Evolutionary conservation across 2,888 invertebrate genomes (phyloP).

Genomic region (Aleiodes testaceus): DNA sequence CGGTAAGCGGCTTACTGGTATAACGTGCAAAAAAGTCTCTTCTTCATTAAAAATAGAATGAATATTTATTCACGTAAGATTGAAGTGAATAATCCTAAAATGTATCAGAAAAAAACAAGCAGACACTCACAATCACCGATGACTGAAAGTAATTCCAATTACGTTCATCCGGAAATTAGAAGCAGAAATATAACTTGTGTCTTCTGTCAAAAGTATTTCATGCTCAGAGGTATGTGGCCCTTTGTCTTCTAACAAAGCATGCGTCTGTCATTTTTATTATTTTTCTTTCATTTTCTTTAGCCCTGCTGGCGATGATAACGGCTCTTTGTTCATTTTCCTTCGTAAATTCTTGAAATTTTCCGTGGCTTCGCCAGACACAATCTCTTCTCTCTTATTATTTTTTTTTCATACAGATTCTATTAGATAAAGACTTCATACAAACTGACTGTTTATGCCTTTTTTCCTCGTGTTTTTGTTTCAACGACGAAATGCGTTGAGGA

Average conservation of each 20-base stretch:
- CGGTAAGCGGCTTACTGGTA: conserved; percentile 16
- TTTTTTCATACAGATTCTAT: conserved; percentile 5
- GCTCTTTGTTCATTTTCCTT: conserved; percentile 36
- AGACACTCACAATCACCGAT: neutral
- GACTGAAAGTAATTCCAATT: neutral
- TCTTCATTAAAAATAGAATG: no score
- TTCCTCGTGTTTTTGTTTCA: neutral
- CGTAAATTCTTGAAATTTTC: conserved; percentile 7
- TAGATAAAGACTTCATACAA: neutral
- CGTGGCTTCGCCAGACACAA: neutral
- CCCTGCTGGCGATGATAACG: neutral
- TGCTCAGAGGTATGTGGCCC: conserved; percentile 26
- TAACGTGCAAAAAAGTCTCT: neutral
- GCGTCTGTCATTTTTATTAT: neutral
- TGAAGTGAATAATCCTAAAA: neutral
- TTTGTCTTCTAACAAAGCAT: neutral
- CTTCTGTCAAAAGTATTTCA: conserved; percentile 58
- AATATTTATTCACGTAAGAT: no score
- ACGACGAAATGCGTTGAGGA: neutral
- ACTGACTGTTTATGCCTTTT: neutral
- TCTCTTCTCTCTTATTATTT: no score
- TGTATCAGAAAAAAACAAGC: neutral
- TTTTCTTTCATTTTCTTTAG: neutral
- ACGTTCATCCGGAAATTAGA: conserved; percentile 52
- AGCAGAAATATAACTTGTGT: conserved; percentile 57